Evolutionary conservation across 2,888 invertebrate species (phyloP), one percentile per base, ranked within the genome.

Genomic region (Autographa gamma): DNA sequence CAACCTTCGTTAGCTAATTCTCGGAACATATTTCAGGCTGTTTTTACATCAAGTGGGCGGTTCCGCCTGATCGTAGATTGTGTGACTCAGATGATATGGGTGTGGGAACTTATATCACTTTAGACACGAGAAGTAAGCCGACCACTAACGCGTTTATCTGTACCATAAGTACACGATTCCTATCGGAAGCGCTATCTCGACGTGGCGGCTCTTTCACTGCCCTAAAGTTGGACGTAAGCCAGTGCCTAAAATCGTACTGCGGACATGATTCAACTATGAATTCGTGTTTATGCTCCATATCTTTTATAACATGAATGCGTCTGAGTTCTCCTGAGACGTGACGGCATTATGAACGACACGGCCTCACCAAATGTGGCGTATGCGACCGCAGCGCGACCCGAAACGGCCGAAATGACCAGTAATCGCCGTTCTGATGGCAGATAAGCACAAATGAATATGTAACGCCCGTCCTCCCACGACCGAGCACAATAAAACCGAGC

Each of bases 401-500:
- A 87, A 86, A 89, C 84, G 85, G 85, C 86, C 88, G 78, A 91
- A 93, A 92, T 89, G 89, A 90, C 91, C 92, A 90, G 92, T 91
- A 93, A 93, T 92, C 88, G 88, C 88, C 86, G 86, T 81, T 85
- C 89, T 83, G 94, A 94, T 94, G 91, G 88, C 84, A 93, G 95
- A 95, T 95, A 95, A 95, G 92, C 91, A 84, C 91, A 92, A 93
- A 95, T 93, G 94, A 94, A 94, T 93, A 93, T 93, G 93, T 93
- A 93, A 93, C 91, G 90, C 89, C 87, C 86, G 88, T 91, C 92
- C 92, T 93, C 95, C 93, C 94, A 93, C 94, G 91, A 88, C 88
- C 89, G 87, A 86, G 86, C 84, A 90, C 90, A 91, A 91, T 90
- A 91, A 91, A 92, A 89, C 87, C 86, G 86, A 83, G 89, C 86